Percentiles rank a stretch among this genome's conserved stretches.
Evolutionary conservation across 2,888 invertebrate genomes (phyloP).

Genomic region (Cryptus viduatorius): DNA sequence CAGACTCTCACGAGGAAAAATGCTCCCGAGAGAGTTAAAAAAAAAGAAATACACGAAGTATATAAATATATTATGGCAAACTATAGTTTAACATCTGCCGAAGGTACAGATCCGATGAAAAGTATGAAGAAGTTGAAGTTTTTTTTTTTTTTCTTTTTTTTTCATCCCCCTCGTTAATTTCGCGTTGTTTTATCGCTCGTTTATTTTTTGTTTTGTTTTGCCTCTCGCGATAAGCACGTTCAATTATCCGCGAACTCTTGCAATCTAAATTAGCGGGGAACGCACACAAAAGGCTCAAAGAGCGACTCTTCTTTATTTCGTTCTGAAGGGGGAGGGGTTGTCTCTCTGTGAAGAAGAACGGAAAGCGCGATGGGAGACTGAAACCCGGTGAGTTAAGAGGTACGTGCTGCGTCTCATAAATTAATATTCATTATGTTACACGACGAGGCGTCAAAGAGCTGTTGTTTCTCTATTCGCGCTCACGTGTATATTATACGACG

Average conservation of each 20-base stretch:
- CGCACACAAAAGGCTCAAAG: background rate
- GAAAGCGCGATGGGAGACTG: background rate
- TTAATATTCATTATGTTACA: conserved; percentile 81
- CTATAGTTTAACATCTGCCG: background rate
- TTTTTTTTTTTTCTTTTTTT: conserved; percentile 12
- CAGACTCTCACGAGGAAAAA: conserved; percentile 42
- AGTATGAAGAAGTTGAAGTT: background rate
- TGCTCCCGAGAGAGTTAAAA: conserved; percentile 24
- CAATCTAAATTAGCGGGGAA: conserved; percentile 68
- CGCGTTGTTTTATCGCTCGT: conserved; percentile 8
- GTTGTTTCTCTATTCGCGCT: conserved; percentile 59
- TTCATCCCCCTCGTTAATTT: conserved; percentile 19
- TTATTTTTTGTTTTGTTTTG: background rate
- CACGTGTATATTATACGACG: conserved; percentile 78
- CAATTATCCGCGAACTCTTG: conserved; percentile 22
- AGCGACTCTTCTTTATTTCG: background rate
- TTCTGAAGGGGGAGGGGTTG: too few species aligned
- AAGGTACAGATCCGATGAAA: background rate
- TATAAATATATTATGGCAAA: background rate
- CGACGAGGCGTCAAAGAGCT: conserved; percentile 72
- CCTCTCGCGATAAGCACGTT: conserved; percentile 16
- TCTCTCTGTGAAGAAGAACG: background rate
- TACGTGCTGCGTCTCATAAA: conserved; percentile 68
- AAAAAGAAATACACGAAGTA: conserved; percentile 10
- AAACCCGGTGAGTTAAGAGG: conserved; percentile 5